phyloP scores from a whole-genome alignment of 2,888 invertebrate genomes.

The Apotomis capreana region DNA sequence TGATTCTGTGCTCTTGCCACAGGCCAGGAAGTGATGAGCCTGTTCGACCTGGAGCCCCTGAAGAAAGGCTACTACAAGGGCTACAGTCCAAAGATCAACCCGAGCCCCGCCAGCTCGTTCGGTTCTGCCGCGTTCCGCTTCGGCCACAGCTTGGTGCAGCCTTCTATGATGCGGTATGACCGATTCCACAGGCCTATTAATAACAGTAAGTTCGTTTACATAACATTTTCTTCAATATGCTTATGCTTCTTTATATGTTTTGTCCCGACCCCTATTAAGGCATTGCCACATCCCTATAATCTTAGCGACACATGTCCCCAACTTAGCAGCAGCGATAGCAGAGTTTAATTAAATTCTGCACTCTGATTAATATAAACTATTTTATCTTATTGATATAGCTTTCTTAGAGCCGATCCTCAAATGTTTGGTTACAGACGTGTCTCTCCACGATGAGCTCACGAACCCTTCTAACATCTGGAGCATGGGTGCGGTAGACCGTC shows the following conservation, averaged over 20 bases:
- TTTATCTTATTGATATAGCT: too few relatives aligned
- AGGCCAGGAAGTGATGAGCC: slow-evolving; percentile 88
- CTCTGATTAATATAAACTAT: too few relatives aligned
- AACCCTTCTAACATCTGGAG: slow-evolving; percentile 89
- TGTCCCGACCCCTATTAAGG: too few relatives aligned
- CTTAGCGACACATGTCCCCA: too few relatives aligned
- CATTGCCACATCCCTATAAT: too few relatives aligned
- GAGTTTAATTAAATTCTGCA: too few relatives aligned
- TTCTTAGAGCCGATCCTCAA: not conserved
- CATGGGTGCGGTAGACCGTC: slow-evolving; percentile 90
- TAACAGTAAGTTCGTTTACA: slow-evolving; percentile 85
- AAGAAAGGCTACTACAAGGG: slow-evolving; percentile 87
- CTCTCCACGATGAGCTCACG: slow-evolving; percentile 90
- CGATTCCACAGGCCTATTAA: slow-evolving; percentile 86
- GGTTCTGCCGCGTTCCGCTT: slow-evolving; percentile 93
- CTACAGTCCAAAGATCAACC: slow-evolving; percentile 88
- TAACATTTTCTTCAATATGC: not conserved
- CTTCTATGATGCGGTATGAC: slow-evolving; percentile 89
- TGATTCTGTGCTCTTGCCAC: slow-evolving; percentile 23
- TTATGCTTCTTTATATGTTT: not conserved
- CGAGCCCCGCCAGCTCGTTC: slow-evolving; percentile 90
- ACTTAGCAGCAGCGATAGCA: too few relatives aligned
- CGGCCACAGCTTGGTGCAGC: slow-evolving; percentile 93
- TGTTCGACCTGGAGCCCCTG: slow-evolving; percentile 88
- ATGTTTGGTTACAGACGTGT: slow-evolving; percentile 84